Evolutionary conservation across 2,888 invertebrate species (phyloP).

Genomic region (Eurois occulta): DNA sequence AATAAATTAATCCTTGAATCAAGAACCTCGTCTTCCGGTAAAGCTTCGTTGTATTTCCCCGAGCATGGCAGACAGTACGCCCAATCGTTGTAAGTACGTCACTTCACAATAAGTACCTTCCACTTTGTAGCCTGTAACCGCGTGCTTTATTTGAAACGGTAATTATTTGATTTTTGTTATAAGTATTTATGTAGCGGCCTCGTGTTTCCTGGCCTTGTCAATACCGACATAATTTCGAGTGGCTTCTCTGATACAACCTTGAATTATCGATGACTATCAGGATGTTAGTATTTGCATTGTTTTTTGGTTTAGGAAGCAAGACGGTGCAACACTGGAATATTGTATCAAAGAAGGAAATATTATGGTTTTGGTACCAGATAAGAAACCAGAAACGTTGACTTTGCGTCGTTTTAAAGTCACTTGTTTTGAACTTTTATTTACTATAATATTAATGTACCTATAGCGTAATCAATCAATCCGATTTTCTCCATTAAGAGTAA

Average conservation of each 20-base stretch:
- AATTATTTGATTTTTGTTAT: slow-evolving; percentile 73
- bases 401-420: neutral
- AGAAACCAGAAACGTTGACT: slow-evolving; percentile 5
- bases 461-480: slow-evolving; percentile 46
- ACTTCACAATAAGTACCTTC: slow-evolving; percentile 57
- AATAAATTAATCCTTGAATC: slow-evolving; percentile 59
- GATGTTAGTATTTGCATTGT: slow-evolving; percentile 82
- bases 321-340: slow-evolving; percentile 17
- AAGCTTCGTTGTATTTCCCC: slow-evolving; percentile 31
- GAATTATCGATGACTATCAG: slow-evolving; percentile 84
- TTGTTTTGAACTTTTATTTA: slow-evolving; percentile 17
- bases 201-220: slow-evolving; percentile 83
- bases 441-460: neutral
- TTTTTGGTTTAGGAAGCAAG: slow-evolving; percentile 61
- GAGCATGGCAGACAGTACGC: neutral
- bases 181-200: slow-evolving; percentile 65
- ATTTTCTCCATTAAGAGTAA: slow-evolving; percentile 35
- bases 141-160: slow-evolving; percentile 63
- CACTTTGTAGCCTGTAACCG: slow-evolving; percentile 60
- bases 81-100: slow-evolving; percentile 33
- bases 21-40: slow-evolving; percentile 47
- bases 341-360: slow-evolving; percentile 28
- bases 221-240: slow-evolving; percentile 76
- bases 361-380: slow-evolving; percentile 12
- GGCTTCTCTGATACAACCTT: slow-evolving; percentile 80